phyloP scores from a whole-genome alignment of 2,888 invertebrate species.

The Cordylochernes scorpioides region DNA sequence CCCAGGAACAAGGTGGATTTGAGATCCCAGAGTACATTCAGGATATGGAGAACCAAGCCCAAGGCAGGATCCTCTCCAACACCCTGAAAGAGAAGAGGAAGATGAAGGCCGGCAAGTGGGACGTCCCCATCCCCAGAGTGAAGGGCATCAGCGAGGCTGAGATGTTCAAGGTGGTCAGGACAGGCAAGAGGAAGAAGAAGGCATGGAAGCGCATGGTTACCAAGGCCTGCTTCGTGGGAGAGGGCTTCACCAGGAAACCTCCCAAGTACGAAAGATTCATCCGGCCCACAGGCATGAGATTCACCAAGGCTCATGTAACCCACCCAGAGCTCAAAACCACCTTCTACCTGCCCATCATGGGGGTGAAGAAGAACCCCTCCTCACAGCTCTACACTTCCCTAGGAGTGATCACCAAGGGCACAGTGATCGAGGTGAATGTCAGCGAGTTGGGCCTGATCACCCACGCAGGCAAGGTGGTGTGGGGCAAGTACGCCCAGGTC shows the following conservation, averaged over 20 bases:
- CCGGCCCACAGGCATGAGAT: conserved; percentile 80
- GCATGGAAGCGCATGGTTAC: conserved; percentile 99
- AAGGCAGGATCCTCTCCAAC: conserved; percentile 85
- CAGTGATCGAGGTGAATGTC: conserved; percentile 88
- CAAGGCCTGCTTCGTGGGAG: conserved; percentile 89
- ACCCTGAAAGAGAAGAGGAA: conserved; percentile 99
- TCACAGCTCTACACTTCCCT: conserved; percentile 86
- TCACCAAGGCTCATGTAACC: conserved; percentile 93
- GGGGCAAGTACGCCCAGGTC: conserved; percentile 99
- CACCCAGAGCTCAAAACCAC: conserved; percentile 97
- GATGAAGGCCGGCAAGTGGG: conserved; percentile 99
- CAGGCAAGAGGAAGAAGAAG: conserved; percentile 74
- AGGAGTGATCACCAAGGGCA: conserved; percentile 96
- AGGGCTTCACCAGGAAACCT: conserved; percentile 92
- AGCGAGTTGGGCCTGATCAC: conserved; percentile 94
- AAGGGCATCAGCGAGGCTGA: conserved; percentile 85
- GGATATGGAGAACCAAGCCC: conserved; percentile 75
- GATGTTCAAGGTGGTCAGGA: conserved; percentile 70
- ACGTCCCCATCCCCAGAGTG: conserved; percentile 95
- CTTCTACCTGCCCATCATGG: conserved; percentile 84
- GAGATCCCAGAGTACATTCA: conserved; percentile 87
- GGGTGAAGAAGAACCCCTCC: conserved; percentile 95
- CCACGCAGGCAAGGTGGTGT: conserved; percentile 93
- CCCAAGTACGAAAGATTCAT: conserved; percentile 97
- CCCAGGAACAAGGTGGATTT: too few relatives aligned